phyloP scores from a whole-genome alignment of 1,140 invertebrate genomes.

The Glossosoma conforme region DNA sequence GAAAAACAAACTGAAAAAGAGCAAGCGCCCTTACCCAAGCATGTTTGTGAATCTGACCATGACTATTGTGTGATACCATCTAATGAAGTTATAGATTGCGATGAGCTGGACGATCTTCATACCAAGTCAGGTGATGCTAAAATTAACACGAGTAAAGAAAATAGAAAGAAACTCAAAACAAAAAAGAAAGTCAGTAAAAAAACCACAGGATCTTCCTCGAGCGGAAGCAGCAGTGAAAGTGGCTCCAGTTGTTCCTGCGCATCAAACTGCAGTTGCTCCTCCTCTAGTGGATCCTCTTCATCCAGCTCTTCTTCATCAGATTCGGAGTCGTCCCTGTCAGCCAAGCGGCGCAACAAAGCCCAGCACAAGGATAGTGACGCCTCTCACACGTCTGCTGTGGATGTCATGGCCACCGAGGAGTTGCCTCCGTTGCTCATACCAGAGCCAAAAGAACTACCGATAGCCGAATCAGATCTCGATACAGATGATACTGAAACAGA shows the following conservation, averaged over 20 bases:
- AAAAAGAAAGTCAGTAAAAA: slow-evolving; percentile 40
- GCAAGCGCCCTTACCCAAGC: slow-evolving; percentile 45
- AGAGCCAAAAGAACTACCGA: slow-evolving; percentile 48
- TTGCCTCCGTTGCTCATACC: slow-evolving; percentile 40
- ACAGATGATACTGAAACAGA: slow-evolving; percentile 79
- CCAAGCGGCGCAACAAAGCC: slow-evolving; percentile 42
- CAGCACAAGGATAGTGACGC: slow-evolving; percentile 44
- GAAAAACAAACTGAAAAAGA: slow-evolving; percentile 46
- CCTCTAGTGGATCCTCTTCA: slow-evolving; percentile 58
- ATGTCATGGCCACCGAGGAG: slow-evolving; percentile 49
- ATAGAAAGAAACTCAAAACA: slow-evolving; percentile 43
- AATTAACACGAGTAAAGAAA: slow-evolving; percentile 40
- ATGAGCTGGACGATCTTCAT: background rate
- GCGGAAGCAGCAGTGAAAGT: slow-evolving; percentile 67
- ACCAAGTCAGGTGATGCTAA: slow-evolving; percentile 15
- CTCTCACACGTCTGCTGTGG: slow-evolving; percentile 40
- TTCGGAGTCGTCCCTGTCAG: slow-evolving; percentile 46
- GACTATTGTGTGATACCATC: slow-evolving; percentile 58
- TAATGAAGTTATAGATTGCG: slow-evolving; percentile 29
- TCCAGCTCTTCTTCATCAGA: slow-evolving; percentile 65
- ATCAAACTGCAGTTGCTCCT: slow-evolving; percentile 73
- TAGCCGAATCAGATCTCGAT: slow-evolving; percentile 75
- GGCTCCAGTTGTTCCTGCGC: slow-evolving; percentile 75
- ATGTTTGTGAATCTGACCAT: slow-evolving; percentile 60
- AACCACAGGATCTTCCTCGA: slow-evolving; percentile 51